Evolutionary conservation across 2,888 invertebrate genomes (phyloP).

Genomic region (Rhingia rostrata): DNA sequence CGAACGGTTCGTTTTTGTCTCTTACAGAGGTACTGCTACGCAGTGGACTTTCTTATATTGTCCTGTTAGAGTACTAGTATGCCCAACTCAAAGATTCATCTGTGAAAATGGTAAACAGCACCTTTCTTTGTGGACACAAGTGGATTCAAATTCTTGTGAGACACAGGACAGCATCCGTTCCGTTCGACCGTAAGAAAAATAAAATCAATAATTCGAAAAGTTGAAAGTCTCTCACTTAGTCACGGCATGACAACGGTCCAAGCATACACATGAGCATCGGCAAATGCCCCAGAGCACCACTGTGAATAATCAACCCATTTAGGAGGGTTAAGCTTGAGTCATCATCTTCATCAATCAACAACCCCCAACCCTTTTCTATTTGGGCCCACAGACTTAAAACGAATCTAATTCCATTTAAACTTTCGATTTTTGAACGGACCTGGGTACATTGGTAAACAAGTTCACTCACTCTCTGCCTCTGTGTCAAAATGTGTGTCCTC

Average conservation of each 20-base stretch:
- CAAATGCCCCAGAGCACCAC: conserved; percentile 9
- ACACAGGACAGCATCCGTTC: conserved; percentile 33
- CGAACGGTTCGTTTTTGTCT: conserved; percentile 17
- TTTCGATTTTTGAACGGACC: conserved; percentile 21
- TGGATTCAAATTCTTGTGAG: conserved; percentile 56
- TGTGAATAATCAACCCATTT: conserved; percentile 64
- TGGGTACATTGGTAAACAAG: conserved; percentile 52
- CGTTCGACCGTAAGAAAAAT: conserved; percentile 41
- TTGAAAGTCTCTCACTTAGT: conserved; percentile 49
- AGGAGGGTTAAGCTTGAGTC: conserved; percentile 60
- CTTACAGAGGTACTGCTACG: background rate
- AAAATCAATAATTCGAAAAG: conserved; percentile 67
- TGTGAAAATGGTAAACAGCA: conserved; percentile 59
- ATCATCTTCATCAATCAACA: conserved; percentile 72
- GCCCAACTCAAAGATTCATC: conserved; percentile 54
- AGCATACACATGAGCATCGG: background rate
- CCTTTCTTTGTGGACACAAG: conserved; percentile 72
- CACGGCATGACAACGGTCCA: conserved; percentile 27
- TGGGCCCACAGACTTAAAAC: conserved; percentile 54
- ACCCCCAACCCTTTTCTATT: conserved; percentile 6
- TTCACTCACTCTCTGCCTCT: conserved; percentile 14
- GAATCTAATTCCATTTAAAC: conserved; percentile 68
- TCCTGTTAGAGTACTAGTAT: conserved; percentile 19
- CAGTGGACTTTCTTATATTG: background rate
- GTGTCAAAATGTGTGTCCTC: background rate